Percentiles rank a stretch among this genome's conserved stretches.
Conservation (phyloP, 2,113 vertebrate genomes). For the Sporophila hypoxantha region DNA sequence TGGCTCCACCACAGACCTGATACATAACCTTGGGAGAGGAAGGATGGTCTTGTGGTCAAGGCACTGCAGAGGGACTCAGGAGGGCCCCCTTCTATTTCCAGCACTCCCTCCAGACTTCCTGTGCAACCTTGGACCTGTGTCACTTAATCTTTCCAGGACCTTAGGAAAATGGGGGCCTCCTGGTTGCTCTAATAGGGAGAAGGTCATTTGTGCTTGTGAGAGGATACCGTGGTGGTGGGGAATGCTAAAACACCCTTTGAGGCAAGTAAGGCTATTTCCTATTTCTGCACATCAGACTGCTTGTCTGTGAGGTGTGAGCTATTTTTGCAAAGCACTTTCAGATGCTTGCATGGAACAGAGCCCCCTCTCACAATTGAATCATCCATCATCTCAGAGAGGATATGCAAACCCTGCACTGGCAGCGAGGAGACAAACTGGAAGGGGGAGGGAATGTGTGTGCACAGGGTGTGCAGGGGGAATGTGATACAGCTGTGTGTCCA, state of each 20-base stretch:
- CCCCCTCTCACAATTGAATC: constrained; percentile 32
- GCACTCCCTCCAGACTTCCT: constrained; percentile 55
- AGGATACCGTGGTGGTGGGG: not conserved
- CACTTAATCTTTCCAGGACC: constrained; percentile 46
- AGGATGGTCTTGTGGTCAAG: constrained; percentile 49
- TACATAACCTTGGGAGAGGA: constrained; percentile 43
- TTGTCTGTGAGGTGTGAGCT: not conserved
- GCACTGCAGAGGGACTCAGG: not conserved
- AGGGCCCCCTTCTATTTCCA: constrained; percentile 52
- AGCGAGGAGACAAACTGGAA: not conserved
- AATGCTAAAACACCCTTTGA: constrained; percentile 9
- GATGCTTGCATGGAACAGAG: not conserved
- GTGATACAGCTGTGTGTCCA: not conserved
- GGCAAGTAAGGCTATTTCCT: constrained; percentile 12
- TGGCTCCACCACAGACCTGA: constrained; percentile 13
- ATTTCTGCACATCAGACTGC: not conserved
- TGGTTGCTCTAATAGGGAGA: not conserved
- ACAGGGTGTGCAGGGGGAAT: not conserved
- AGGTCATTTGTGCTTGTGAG: constrained; percentile 14
- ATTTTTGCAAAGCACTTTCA: not conserved
- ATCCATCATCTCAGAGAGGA: constrained; percentile 33
- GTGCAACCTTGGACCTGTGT: constrained; percentile 47
- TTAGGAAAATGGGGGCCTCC: constrained; percentile 36
- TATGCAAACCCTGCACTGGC: not conserved
- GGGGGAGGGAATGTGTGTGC: not conserved